phyloP scores from a whole-genome alignment of 2,113 vertebrate species.

The Gnathonemus longibarbis region DNA sequence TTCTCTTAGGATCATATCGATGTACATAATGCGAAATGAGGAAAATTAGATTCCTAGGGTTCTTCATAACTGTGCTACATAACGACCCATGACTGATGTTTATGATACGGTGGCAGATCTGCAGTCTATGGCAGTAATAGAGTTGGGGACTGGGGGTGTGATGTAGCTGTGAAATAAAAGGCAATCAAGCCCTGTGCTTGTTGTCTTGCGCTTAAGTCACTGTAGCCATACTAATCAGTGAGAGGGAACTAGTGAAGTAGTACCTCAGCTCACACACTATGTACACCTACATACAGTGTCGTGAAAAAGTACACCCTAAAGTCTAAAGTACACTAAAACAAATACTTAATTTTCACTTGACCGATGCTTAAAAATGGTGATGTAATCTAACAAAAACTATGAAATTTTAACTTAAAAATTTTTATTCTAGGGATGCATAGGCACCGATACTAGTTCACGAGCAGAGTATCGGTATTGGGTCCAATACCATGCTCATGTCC shows the following conservation, averaged over 20 bases:
- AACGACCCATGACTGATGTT: slow-evolving; percentile 65
- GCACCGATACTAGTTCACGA: too few relatives aligned
- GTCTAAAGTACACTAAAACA: neutral
- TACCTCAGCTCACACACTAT: neutral
- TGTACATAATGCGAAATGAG: neutral
- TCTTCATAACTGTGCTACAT: slow-evolving; percentile 51
- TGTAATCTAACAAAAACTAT: neutral
- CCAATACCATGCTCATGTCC: too few relatives aligned
- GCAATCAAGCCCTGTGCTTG: slow-evolving; percentile 62
- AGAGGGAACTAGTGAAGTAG: slow-evolving; percentile 36
- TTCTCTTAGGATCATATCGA: neutral
- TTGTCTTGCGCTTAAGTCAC: slow-evolving; percentile 59
- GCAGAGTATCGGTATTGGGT: too few relatives aligned
- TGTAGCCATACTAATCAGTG: slow-evolving; percentile 66
- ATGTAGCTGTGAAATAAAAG: slow-evolving; percentile 60
- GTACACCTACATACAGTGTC: neutral
- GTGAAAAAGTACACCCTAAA: neutral
- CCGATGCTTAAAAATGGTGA: neutral
- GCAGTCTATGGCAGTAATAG: slow-evolving; percentile 57
- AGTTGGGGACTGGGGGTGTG: slow-evolving; percentile 40
- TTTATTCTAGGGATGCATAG: too few relatives aligned
- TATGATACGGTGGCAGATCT: slow-evolving; percentile 55
- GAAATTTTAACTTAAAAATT: too few relatives aligned
- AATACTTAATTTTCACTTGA: neutral
- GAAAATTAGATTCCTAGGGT: slow-evolving; percentile 35